Base-by-base conservation (phyloP, 2,113 vertebrate species). In the Mobula birostris region DNA sequence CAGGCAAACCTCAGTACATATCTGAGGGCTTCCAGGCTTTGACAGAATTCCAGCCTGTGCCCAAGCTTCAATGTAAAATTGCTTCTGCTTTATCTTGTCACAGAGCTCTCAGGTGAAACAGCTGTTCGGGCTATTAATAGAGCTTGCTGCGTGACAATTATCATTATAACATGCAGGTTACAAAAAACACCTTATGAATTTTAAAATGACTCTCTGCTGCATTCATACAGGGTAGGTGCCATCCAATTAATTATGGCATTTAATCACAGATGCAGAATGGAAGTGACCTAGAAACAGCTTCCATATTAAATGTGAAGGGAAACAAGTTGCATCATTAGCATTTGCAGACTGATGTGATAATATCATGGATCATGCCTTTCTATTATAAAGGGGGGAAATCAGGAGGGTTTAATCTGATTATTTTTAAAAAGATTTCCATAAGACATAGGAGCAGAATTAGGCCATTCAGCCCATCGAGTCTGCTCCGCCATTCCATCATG, bases 71-170 rank as follows among this genome's bases (percentile, higher is more conserved):
- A 90, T 63, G 63, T 90, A 63, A 88, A 90, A 90, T 63, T 32
- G 29, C 58, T 90, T 90, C 32, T 63, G 9, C 29, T n/a, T 32
- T n/a, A 90, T 90, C 61, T 90, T 32, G 66, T 90, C 85, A 90
- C 24, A 90, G 85, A 90, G 61, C 85, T 90, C 29, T 32, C 61
- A 14, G 61, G 83, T 90, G n/a, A 68, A 90, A 32, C 85, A 90
- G 85, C 85, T 90, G 85, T 90, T 90, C 85, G 66, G 32, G 61
- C 61, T 90, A 90, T 90, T 90, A 90, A 63, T 68, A 90, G 85
- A 90, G 29, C 85, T 90, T 32, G 85, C 61, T 19, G 85, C 27
- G 68, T 90, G 85, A 90, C 85, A 90, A 90, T 90, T 66, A 66
- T 90, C 85, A 68, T 90, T 90, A 90, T 32, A 90, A 90, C 32